Percentiles rank a stretch among this genome's conserved stretches.
These are phyloP conservation scores for Chamaea fasciata DNA, from an alignment of 2,113 vertebrate species.

Conservation along the genomic window DNA sequence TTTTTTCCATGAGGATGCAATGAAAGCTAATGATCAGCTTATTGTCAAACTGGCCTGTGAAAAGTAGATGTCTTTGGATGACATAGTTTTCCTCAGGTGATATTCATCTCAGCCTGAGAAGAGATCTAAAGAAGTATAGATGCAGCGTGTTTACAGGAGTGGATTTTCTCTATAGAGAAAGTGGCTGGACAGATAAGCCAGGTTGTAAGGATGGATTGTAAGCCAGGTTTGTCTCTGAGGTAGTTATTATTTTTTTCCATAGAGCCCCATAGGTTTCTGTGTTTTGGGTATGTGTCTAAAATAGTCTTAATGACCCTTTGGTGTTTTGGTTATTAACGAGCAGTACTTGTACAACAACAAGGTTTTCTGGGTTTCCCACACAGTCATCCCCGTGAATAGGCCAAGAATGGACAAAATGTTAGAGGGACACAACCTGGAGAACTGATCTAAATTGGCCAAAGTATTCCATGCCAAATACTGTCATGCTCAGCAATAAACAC, in stretches of 20 bases:
- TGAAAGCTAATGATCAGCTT: background rate
- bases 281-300: background rate
- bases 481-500: background rate
- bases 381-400: rapidly evolving
- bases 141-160: background rate
- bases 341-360: background rate
- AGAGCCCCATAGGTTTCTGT: background rate
- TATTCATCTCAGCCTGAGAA: background rate
- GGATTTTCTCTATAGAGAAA: background rate
- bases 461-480: background rate
- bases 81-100: background rate
- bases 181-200: background rate
- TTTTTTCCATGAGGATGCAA: background rate
- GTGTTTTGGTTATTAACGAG: background rate
- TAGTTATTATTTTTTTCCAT: background rate
- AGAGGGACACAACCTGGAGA: background rate
- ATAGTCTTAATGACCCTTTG: background rate
- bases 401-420: background rate
- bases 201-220: background rate
- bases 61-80: background rate
- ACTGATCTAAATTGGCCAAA: background rate
- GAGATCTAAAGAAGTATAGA: background rate
- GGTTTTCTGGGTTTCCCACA: background rate
- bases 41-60: background rate
- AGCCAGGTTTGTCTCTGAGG: background rate